Evolutionary conservation across 2,797 vertebrate species (phyloP).

Genomic region (Stomatorhinus walkeri): DNA sequence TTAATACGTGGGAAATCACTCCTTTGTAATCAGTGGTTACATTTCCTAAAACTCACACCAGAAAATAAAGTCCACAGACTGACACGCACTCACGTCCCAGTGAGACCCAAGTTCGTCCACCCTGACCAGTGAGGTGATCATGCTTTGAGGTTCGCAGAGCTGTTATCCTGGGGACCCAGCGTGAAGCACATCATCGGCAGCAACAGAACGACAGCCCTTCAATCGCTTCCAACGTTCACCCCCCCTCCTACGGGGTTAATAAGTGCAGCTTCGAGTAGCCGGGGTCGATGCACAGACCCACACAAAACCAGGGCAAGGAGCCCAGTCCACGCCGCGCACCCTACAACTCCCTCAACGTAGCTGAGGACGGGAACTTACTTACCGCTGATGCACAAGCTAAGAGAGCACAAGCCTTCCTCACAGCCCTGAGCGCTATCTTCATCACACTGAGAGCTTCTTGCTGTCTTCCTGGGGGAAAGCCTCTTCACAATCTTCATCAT

Average conservation of each 20-base stretch:
- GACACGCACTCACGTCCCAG: not conserved
- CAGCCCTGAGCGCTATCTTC: slow-evolving; percentile 43
- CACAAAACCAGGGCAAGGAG: not conserved
- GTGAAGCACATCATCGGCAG: not conserved
- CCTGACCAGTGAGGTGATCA: not conserved
- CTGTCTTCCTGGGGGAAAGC: slow-evolving; percentile 49
- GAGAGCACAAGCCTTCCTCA: slow-evolving; percentile 46
- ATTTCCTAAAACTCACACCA: not conserved
- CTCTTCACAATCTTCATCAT: slow-evolving; percentile 22
- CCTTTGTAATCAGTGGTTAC: not conserved
- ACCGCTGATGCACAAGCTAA: slow-evolving; percentile 51
- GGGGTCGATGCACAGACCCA: not conserved
- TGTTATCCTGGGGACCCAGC: not conserved
- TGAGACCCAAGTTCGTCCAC: not conserved
- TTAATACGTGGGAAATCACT: not conserved
- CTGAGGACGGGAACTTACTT: slow-evolving; percentile 31
- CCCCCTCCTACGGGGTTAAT: not conserved
- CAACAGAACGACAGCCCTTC: not conserved
- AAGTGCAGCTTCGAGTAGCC: not conserved
- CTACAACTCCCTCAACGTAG: not conserved
- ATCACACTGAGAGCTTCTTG: slow-evolving; percentile 44
- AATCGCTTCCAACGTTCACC: not conserved
- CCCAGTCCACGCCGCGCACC: not conserved
- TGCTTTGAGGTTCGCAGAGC: not conserved
- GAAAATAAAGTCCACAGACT: not conserved